Percentiles rank a stretch among this genome's conserved stretches.
phyloP scores from a whole-genome alignment of 53 echinoderm and acorn worm species.

The Arbacia lixula region DNA sequence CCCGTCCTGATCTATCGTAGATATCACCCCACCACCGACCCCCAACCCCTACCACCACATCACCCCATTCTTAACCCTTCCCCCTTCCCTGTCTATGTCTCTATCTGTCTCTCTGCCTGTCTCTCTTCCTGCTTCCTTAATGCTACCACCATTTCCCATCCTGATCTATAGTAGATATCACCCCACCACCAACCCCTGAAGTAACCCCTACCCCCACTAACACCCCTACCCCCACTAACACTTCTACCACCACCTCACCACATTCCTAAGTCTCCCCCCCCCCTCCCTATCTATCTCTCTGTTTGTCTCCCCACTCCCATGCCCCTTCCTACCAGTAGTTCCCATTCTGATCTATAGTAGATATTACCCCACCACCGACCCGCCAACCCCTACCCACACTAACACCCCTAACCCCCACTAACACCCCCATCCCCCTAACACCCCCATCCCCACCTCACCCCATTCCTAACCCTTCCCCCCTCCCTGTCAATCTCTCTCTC shows the following conservation, averaged over 20 bases:
- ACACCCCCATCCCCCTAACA: neutral
- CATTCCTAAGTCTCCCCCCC: neutral
- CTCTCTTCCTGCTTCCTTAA: neutral
- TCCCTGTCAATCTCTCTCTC: neutral
- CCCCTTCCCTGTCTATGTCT: neutral
- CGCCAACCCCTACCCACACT: neutral
- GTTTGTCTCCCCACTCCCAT: neutral
- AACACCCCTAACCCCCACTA: neutral
- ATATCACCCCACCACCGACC: neutral
- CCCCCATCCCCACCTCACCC: neutral
- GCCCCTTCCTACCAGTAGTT: neutral
- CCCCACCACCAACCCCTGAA: neutral
- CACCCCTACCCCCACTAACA: neutral
- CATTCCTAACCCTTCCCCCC: neutral
- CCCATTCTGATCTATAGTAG: neutral
- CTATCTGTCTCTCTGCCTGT: neutral
- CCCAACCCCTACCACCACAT: neutral
- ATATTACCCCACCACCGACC: neutral
- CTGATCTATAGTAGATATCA: neutral
- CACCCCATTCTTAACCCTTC: neutral
- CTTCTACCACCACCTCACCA: neutral
- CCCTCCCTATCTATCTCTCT: neutral
- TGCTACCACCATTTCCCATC: neutral
- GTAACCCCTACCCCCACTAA: neutral
- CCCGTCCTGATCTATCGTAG: neutral